Percentiles rank a stretch among this genome's conserved stretches.
phyloP scores from a whole-genome alignment of 2,888 invertebrate genomes.

The Cataglyphis rosenhaueri region DNA sequence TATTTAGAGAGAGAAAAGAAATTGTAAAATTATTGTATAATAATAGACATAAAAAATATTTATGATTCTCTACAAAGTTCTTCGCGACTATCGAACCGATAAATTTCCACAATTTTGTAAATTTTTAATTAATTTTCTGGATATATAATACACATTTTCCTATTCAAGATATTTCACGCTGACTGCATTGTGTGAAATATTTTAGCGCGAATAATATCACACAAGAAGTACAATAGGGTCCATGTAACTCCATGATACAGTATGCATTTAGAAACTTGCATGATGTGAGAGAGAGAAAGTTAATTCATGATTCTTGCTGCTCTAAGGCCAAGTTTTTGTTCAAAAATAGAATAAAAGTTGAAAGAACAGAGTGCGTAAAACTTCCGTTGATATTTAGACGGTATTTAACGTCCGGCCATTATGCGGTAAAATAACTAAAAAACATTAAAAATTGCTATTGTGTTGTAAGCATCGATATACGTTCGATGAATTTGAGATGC shows the following conservation, averaged over 20 bases:
- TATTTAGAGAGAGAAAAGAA: background rate
- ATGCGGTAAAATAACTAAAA: background rate
- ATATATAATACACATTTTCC: background rate
- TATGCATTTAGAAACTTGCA: conserved; percentile 31
- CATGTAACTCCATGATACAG: conserved; percentile 7
- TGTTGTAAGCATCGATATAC: background rate
- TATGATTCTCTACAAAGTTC: background rate
- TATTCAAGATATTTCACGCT: conserved; percentile 20
- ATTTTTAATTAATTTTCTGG: background rate
- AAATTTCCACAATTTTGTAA: background rate
- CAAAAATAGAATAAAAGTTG: background rate
- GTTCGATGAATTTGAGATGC: conserved; percentile 11
- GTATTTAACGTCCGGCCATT: background rate
- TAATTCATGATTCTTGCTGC: conserved; percentile 11
- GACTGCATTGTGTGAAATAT: conserved; percentile 32
- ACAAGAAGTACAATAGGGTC: conserved; percentile 1
- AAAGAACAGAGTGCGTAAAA: background rate
- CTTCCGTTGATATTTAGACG: conserved; percentile 7
- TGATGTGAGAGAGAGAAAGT: conserved; percentile 20
- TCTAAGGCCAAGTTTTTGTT: conserved; percentile 11
- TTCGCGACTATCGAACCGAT: background rate
- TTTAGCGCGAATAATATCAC: conserved; percentile 33
- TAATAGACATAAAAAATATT: background rate
- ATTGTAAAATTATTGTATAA: background rate
- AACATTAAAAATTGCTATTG: background rate